phyloP scores from a whole-genome alignment of 2,888 invertebrate genomes.

The Hyposoter dolosus region DNA sequence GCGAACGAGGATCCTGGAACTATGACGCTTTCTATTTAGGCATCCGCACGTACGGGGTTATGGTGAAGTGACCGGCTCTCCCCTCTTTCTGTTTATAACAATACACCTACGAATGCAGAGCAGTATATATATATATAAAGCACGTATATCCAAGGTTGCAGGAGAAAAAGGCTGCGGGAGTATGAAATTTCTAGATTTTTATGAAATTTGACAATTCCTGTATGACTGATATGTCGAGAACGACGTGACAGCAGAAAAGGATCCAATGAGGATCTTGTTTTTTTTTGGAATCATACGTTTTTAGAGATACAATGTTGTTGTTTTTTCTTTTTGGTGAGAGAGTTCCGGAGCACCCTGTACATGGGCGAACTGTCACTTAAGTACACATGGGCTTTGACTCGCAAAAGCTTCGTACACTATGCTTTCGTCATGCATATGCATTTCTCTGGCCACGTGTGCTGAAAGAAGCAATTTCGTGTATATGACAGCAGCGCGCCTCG shows the following conservation, averaged over 20 bases:
- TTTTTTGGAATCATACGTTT: not conserved
- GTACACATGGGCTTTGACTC: constrained; percentile 44
- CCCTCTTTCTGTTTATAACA: not conserved
- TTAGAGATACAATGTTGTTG: not conserved
- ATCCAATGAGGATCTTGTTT: not conserved
- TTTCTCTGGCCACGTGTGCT: constrained; percentile 48
- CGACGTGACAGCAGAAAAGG: not conserved
- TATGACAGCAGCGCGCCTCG: constrained; percentile 42
- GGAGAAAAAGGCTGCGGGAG: too few relatives aligned
- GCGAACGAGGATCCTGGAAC: constrained; percentile 58
- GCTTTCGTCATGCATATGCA: constrained; percentile 64
- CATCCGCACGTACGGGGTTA: constrained; percentile 58
- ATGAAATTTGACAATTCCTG: not conserved
- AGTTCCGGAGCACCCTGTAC: not conserved
- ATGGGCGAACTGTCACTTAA: constrained; percentile 11
- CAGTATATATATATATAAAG: constrained; percentile 15
- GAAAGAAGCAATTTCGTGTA: constrained; percentile 67
- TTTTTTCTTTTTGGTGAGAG: not conserved
- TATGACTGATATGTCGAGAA: not conserved
- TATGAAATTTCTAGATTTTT: not conserved
- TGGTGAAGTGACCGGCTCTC: constrained; percentile 41
- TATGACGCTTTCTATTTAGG: constrained; percentile 63
- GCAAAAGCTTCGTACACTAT: constrained; percentile 30
- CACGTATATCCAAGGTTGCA: not conserved
- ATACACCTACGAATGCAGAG: constrained; percentile 10